Evolutionary conservation across 2,113 vertebrate genomes (phyloP), one percentile per base, ranked within the genome.

Genomic region (Corvus moneduloides): DNA sequence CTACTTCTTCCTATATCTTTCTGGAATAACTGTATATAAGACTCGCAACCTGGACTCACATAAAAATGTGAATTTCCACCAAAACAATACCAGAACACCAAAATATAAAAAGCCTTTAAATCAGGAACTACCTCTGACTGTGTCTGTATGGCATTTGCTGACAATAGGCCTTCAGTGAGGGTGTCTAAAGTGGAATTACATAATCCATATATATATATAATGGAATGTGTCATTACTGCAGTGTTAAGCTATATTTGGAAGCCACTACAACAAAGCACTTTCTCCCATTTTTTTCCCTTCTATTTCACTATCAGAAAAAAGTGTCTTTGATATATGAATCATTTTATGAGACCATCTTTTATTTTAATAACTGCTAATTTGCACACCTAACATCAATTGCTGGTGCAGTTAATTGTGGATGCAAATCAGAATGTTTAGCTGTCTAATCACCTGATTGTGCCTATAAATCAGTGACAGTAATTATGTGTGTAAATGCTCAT

Each of bases 311-410:
- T 33, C 63, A 90, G 35, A 52, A 54, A 64, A 75, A 94, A 19
- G 7, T 51, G 30, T 35, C 74, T 95, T 94, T 94, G 87, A 87
- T 94, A 91, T 37, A 94, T 85, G 81, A 89, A 88, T 62, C 71
- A 83, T 91, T 95, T 88, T 90, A 90, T 67, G 64, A 89, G 43
- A 71, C 68, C 23, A 44, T 80, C 54, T 92, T 97, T 91, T 77
- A 71, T 77, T 95, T 88, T 94, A 96, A 80, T 95, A 94, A 80
- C 89, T 89, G 67, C 82, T 96, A 93, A 97, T 96, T 96, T 96
- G 75, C 82, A 93, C 93, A 90, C 90, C 67, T 91, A 90, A 69
- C 48, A 69, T 90, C 90, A 92, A 4, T 90, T 94, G 92, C 61
- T 84, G 33, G 61, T 82, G 52, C 77, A 87, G 87, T 95, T 96